These are phyloP conservation scores for Endotricha flammealis DNA, from an alignment of 2,888 invertebrate genomes.

Conservation along the genomic window DNA sequence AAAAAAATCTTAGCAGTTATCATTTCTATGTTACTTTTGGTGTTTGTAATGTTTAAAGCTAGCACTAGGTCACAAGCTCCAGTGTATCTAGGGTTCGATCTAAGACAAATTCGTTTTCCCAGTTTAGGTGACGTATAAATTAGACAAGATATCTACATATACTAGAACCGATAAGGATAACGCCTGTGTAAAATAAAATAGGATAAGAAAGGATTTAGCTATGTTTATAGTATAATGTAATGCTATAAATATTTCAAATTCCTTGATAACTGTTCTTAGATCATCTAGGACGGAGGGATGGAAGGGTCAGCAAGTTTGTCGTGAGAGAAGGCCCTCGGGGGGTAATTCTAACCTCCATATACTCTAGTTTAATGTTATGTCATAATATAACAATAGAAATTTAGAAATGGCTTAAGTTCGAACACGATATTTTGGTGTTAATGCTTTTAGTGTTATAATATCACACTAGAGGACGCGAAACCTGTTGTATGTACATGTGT, in stretches of 20 bases:
- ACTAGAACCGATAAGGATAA: no score
- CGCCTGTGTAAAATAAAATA: no score
- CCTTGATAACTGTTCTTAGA: neutral
- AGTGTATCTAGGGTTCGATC: no score
- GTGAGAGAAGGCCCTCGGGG: constrained; percentile 23
- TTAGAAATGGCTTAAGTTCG: neutral
- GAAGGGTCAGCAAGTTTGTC: constrained; percentile 27
- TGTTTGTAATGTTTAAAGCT: no score
- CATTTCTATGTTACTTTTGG: no score
- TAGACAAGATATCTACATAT: no score
- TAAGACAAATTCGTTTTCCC: no score
- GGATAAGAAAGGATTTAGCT: neutral
- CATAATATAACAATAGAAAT: neutral
- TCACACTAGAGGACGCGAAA: no score
- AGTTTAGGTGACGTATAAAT: no score
- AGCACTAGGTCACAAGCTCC: no score
- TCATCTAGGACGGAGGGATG: constrained; percentile 9
- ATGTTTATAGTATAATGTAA: neutral
- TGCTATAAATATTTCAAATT: neutral
- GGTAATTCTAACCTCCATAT: constrained; percentile 15
- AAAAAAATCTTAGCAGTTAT: no score
- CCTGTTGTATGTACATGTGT: no score
- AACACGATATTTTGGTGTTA: neutral
- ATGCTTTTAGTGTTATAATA: neutral
- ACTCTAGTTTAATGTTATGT: constrained; percentile 5